Conservation (phyloP, 2,888 invertebrate genomes). For the Acronicta alni region DNA sequence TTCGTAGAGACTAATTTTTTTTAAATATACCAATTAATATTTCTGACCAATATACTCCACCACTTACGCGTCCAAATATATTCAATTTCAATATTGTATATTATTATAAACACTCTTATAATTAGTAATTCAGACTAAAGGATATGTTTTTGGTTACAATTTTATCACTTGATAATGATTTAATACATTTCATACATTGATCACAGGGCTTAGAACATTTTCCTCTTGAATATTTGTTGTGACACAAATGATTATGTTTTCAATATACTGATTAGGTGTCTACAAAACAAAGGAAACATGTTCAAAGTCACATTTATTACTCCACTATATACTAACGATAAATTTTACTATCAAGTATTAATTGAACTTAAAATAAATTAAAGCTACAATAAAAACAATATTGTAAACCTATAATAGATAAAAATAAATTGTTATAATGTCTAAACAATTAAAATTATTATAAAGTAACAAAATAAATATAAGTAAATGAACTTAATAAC, state of each 20-base stretch:
- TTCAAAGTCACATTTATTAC: slow-evolving; percentile 88
- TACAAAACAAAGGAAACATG: slow-evolving; percentile 52
- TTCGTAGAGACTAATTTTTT: slow-evolving; percentile 12
- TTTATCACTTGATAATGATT: slow-evolving; percentile 75
- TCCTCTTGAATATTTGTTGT: slow-evolving; percentile 15
- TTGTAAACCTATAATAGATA: neutral
- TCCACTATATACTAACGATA: slow-evolving; percentile 71
- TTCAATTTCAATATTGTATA: slow-evolving; percentile 50
- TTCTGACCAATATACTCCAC: neutral
- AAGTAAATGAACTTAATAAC: slow-evolving; percentile 28
- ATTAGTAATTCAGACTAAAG: slow-evolving; percentile 80
- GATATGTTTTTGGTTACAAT: slow-evolving; percentile 86
- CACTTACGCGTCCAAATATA: slow-evolving; percentile 29
- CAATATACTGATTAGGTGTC: slow-evolving; percentile 3
- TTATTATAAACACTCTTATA: slow-evolving; percentile 65
- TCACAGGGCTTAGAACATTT: slow-evolving; percentile 47
- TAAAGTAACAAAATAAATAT: slow-evolving; percentile 10
- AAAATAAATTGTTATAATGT: too few relatives aligned
- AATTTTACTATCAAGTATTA: slow-evolving; percentile 59
- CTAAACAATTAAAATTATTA: neutral
- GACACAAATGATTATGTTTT: slow-evolving; percentile 3
- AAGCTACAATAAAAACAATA: slow-evolving; percentile 42
- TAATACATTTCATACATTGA: slow-evolving; percentile 36
- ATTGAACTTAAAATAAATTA: slow-evolving; percentile 62
- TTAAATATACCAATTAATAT: slow-evolving; percentile 1